Conservation (phyloP, 2,113 vertebrate species). For the Aramus guarauna region DNA sequence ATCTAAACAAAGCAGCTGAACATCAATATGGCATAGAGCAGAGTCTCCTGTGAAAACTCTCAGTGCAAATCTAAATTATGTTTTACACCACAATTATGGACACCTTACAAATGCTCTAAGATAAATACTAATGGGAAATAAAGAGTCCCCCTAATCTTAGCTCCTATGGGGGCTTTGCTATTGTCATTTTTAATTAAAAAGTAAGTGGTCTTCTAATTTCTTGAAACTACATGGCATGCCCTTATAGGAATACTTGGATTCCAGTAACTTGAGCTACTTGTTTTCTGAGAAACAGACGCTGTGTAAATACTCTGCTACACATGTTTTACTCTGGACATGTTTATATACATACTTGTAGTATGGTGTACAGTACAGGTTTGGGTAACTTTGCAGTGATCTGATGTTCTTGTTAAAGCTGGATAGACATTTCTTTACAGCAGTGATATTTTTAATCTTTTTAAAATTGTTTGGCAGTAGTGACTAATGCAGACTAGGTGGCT, state of each 20-base stretch:
- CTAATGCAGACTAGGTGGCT: slow-evolving; percentile 42
- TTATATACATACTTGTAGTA: not conserved
- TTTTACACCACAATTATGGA: not conserved
- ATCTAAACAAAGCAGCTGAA: slow-evolving; percentile 15
- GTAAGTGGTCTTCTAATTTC: not conserved
- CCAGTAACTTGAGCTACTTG: not conserved
- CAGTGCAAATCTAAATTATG: not conserved
- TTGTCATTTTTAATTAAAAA: not conserved
- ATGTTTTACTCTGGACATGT: not conserved
- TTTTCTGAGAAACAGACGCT: not conserved
- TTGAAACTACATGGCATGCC: not conserved
- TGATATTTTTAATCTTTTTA: not conserved
- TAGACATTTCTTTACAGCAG: not conserved
- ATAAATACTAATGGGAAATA: not conserved
- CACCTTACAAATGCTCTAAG: not conserved
- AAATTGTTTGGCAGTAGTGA: slow-evolving; percentile 9
- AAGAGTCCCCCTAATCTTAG: not conserved
- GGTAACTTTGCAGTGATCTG: not conserved
- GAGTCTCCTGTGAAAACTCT: not conserved
- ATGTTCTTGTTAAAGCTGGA: not conserved
- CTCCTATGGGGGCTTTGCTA: not conserved
- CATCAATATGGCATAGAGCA: not conserved
- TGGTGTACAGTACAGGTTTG: not conserved
- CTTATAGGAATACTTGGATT: not conserved
- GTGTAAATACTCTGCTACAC: not conserved